These are phyloP conservation scores for Notolepis coatsorum DNA, from an alignment of 2,797 vertebrate species.

Conservation along the genomic window DNA sequence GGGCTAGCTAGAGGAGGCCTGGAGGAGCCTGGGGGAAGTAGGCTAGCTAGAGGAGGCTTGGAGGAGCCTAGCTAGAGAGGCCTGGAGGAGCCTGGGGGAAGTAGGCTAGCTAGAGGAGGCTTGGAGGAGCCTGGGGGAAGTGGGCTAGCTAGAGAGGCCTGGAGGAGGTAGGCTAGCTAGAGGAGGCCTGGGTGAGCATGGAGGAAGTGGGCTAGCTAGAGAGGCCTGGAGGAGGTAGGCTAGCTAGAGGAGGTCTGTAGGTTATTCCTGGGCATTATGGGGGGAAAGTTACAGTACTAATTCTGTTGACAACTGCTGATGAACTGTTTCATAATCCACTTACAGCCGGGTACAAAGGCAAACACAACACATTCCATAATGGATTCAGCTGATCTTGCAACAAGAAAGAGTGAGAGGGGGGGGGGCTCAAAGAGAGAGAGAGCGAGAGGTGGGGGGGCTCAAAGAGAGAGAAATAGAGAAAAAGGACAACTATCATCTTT, in stretches of 20 bases:
- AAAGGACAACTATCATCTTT: constrained; percentile 3
- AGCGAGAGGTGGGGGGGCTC: neutral
- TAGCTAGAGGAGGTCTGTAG: constrained; percentile 17
- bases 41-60: constrained; percentile 28
- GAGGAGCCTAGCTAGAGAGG: constrained; percentile 49
- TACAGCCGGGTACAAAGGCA: constrained; percentile 21
- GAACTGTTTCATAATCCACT: constrained; percentile 20
- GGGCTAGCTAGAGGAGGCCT: too few relatives aligned
- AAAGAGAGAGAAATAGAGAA: neutral
- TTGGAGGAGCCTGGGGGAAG: too few relatives aligned
- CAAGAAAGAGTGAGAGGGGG: neutral
- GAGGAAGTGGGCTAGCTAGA: constrained; percentile 70
- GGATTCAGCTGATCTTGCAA: constrained; percentile 32
- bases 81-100: too few relatives aligned
- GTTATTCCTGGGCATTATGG: constrained; percentile 27
- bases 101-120: constrained; percentile 35
- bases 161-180: constrained; percentile 43
- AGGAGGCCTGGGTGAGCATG: constrained; percentile 26
- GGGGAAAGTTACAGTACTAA: constrained; percentile 28
- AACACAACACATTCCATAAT: constrained; percentile 19
- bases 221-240: constrained; percentile 50
- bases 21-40: constrained; percentile 45
- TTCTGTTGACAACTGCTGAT: constrained; percentile 23
- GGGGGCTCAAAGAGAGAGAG: too few relatives aligned
- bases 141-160: constrained; percentile 50